Evolutionary conservation across 2,113 vertebrate species (phyloP), one percentile per base, ranked within the genome.

Genomic region (Danionella cerebrum): DNA sequence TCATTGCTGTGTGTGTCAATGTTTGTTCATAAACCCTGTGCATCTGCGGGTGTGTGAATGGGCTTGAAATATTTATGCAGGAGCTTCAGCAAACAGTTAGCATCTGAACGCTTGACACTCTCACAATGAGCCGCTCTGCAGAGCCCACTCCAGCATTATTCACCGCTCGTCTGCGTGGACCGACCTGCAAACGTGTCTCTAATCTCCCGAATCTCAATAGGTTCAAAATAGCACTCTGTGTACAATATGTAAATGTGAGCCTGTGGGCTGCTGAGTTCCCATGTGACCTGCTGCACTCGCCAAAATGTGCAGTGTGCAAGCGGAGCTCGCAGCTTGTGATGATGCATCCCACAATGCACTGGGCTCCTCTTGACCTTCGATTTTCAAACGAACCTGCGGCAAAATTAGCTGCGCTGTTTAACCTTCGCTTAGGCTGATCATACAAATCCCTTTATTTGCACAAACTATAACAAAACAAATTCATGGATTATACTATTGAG

Each of bases 81-180:
- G 51, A 33, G 58, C 39, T 54, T 54, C 66, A 52, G 64, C 33
- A 25, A 67, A 59, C 53, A 58, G 50, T 76, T 42, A 59, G 71
- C 64, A 33, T 68, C 67, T 72, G n/a, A n/a, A n/a, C 51, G 9
- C 27, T 62, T 65, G 54, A 54, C 36, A 71, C 67, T 80, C 72
- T 70, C 70, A 63, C 27, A 31, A 5, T 27, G 50, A 44, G 47
- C 25, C 25, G 31, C 41, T 6, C 58, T 47, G 24, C 22, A 62
- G 12, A 24, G 42, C 47, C 45, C 31, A 62, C 33, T 41, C 38
- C 19, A 57, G 33, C 33, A 38, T 36, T 31, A 53, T 16, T 59
- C 55, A 59, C 14, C 31, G 39, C 3, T 10, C 44, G 39, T 60
- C 22, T 44, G n/a, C 31, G 14, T 16, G 6, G 57, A 10, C 39